Base-by-base conservation (phyloP, 2,888 invertebrate genomes). In the Cataglyphis altisquamis region DNA sequence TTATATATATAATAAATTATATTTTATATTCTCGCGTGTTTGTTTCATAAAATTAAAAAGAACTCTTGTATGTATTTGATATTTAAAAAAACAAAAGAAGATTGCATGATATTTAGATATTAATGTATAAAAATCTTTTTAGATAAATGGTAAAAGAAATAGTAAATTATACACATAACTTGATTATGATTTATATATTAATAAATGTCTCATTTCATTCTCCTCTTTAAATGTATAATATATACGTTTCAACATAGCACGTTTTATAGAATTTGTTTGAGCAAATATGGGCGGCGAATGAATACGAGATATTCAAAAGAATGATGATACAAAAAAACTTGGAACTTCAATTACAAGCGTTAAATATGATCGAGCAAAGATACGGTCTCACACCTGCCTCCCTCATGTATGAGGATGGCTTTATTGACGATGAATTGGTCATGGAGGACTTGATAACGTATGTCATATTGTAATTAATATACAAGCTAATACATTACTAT, bases 311-410 rank as follows among this genome's bases (percentile, higher is more conserved):
- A 95, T 99, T 99, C 94, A 97, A 97, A 82, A 96, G 97, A 86
- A 97, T 99, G 97, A 99, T 99, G 99, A 97, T 97, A 9, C 98
- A 98, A 93, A 97, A 98, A 92, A 99, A 99, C 94, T 97, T 98
- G 36, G 98, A 98, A 93, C 95, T 99, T 52, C 99, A 99, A 94
- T 95, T 99, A 85, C 97, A 99, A 96, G 98, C 98, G 0, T 94
- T 98, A 88, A 98, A 98, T 94, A 95, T 98, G 91, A 97, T 98
- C 77, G 98, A 98, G 93, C 96, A 97, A 91, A 97, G 97, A 90
- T 97, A 97, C 91, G 97, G 97, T 21, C 94, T 96, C 70, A 96
- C 96, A 92, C 97, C 96, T 0, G 96, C 96, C 75, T 95, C 96
- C n/a, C 96, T 96, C 52, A 94, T 78, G 92, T 95, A 82, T 90